Percentiles rank a stretch among this genome's conserved stretches.
These are phyloP conservation scores for Darevskia nairensis DNA, from an alignment of 2,797 vertebrate species.

Conservation along the genomic window DNA sequence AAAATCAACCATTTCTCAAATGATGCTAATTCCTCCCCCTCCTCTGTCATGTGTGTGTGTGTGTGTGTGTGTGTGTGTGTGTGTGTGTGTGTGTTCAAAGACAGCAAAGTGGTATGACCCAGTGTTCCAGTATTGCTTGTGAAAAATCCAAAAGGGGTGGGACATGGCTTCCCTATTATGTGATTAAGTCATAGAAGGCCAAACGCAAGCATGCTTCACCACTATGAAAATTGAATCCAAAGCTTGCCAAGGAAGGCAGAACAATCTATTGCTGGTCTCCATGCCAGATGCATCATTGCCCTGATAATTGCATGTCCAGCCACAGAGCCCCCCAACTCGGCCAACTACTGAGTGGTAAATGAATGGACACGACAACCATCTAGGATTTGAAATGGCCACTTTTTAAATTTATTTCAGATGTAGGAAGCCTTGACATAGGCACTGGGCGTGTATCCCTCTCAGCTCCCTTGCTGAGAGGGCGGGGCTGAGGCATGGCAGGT, in stretches of 20 bases:
- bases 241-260: neutral
- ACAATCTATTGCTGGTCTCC: neutral
- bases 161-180: no score
- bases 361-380: no score
- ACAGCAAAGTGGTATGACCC: neutral
- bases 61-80: no score
- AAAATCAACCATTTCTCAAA: conserved; percentile 4
- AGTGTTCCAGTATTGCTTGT: neutral
- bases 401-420: no score
- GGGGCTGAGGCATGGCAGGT: no score
- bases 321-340: no score
- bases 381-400: no score
- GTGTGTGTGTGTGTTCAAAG: neutral
- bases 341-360: no score
- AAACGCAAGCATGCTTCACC: neutral
- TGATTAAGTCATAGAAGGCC: neutral
- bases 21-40: neutral
- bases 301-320: neutral
- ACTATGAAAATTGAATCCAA: neutral
- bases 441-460: no score
- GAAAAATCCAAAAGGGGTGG: neutral
- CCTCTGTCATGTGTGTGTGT: no score
- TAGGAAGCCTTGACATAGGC: no score
- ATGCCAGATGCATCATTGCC: neutral
- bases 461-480: no score